A percentile compares a stretch with the other conserved stretches of the same genome.
phyloP scores from a whole-genome alignment of 2,113 vertebrate species.

The Physeter macrocephalus region DNA sequence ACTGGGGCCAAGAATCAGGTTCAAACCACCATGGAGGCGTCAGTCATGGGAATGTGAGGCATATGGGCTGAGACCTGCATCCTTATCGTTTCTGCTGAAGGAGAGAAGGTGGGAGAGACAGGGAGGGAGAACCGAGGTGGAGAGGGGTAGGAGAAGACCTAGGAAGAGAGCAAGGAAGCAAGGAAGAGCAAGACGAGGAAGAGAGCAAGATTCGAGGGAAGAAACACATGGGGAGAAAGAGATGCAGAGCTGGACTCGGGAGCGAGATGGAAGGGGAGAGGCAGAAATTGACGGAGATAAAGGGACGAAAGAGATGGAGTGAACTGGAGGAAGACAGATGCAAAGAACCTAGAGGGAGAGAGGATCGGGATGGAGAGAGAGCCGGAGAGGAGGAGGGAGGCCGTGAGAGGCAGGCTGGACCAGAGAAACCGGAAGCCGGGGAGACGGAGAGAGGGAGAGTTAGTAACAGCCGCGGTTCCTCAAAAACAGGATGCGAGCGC shows the following conservation, averaged over 20 bases:
- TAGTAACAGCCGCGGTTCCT: background rate
- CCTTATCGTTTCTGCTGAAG: background rate
- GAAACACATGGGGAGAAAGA: background rate
- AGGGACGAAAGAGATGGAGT: background rate
- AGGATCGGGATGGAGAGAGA: background rate
- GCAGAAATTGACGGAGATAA: background rate
- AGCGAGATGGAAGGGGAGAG: background rate
- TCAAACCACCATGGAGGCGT: background rate
- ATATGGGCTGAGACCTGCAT: background rate
- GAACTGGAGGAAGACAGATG: background rate
- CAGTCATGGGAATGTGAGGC: background rate
- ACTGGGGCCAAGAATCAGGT: background rate
- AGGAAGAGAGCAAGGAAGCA: background rate
- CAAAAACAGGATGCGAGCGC: constrained; percentile 22
- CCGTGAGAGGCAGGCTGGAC: background rate
- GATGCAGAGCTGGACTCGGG: background rate
- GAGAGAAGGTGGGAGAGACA: background rate
- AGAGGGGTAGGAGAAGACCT: background rate
- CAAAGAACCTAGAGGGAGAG: background rate
- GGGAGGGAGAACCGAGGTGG: background rate
- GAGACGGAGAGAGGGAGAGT: background rate
- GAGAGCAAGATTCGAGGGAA: background rate
- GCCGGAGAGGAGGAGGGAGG: background rate
- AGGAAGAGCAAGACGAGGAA: too few species aligned
- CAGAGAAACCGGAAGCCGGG: background rate